Percentiles rank a stretch among this genome's conserved stretches.
Evolutionary conservation across 2,113 vertebrate species (phyloP).

Genomic region (Pedetes capensis): DNA sequence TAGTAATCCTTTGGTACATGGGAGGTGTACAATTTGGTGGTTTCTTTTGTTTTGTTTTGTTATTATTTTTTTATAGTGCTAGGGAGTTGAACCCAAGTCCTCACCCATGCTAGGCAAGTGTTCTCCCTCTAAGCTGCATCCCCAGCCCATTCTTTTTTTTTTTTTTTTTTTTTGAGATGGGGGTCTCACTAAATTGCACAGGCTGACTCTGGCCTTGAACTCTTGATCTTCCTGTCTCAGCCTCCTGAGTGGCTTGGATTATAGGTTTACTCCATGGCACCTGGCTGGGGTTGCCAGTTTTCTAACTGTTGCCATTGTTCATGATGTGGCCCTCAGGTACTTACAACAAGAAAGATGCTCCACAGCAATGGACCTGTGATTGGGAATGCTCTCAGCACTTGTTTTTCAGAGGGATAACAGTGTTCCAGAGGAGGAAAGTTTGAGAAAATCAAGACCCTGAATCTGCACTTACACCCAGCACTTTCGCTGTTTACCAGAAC

Average conservation of each 20-base stretch:
- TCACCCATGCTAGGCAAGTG: too few relatives aligned
- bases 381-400: not conserved
- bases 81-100: too few relatives aligned
- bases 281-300: not conserved
- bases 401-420: not conserved
- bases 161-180: too few relatives aligned
- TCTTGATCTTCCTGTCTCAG: too few relatives aligned
- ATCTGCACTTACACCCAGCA: not conserved
- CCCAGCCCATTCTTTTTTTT: too few relatives aligned
- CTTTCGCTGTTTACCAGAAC: not conserved
- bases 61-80: too few relatives aligned
- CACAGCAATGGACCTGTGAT: not conserved
- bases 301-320: not conserved
- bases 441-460: not conserved
- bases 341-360: not conserved
- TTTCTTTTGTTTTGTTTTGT: too few relatives aligned
- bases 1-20: not conserved
- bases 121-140: too few relatives aligned
- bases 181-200: too few relatives aligned
- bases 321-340: not conserved
- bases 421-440: not conserved
- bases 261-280: too few relatives aligned
- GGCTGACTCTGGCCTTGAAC: too few relatives aligned
- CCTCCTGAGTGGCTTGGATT: too few relatives aligned
- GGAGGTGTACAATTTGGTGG: not conserved